Base-by-base conservation (phyloP, 2,113 vertebrate species). In the Pogonocichla stellata region DNA sequence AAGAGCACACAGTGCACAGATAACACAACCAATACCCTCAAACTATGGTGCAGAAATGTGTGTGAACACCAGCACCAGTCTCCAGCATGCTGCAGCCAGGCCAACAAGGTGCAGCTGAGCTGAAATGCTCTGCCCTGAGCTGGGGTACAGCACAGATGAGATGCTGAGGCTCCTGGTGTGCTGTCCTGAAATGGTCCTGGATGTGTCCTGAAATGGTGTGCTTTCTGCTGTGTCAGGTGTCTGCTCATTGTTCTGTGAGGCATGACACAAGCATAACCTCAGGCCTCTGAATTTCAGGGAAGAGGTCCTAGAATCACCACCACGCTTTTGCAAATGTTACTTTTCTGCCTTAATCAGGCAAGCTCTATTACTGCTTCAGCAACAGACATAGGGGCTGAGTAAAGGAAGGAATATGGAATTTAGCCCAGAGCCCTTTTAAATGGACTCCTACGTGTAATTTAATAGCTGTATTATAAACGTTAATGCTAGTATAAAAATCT, bases 401-500 rank as follows among this genome's bases (percentile, higher is more conserved):
- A 93, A 86, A 90, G 36, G 72, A 86, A 91, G 72, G 60, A 90
- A 71, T 50, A 95, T 2, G 28, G 82, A 94, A 90, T 90, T 92
- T 86, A 91, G 85, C 88, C 69, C 64, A 74, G 50, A 86, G 90
- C 65, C 53, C 45, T 90, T 93, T 86, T 61, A 90, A 88, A 95
- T 80, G 47, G 69, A 81, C 60, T 81, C 84, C 88, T 84, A 86
- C 2, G 4, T 48, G 88, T 88, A 93, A 96, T 95, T 93, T 96
- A 96, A 96, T 93, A 94, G 72, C 80, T 65, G 75, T 83, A 90
- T 96, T 96, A 92, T 95, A 95, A 96, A 96, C 3, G 1, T 74
- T 96, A 97, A 96, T 86, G 88, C n/a, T 83, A 84, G 60, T 48
- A 92, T 96, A 96, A 96, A 97, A 97, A 94, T 90, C 79, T 86